Evolutionary conservation across 2,888 invertebrate species (phyloP).

Genomic region (Euproctis similis): DNA sequence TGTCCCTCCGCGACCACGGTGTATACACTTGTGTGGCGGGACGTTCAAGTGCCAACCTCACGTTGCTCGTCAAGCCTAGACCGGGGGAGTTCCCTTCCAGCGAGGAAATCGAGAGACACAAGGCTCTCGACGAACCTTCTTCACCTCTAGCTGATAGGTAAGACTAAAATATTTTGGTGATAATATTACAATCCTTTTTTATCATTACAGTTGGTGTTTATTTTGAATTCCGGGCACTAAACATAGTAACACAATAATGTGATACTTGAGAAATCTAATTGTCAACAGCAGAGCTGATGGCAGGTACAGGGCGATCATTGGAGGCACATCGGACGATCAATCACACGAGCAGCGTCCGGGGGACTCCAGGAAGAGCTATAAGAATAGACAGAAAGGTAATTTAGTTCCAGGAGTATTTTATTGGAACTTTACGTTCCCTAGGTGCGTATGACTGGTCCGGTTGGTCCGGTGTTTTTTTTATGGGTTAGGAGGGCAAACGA

Average conservation of each 20-base stretch:
- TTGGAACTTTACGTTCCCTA: too few relatives aligned
- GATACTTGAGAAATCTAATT: neutral
- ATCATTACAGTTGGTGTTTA: too few relatives aligned
- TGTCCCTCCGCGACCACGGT: conserved; percentile 88
- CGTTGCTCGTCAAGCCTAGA: conserved; percentile 85
- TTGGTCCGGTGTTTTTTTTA: too few relatives aligned
- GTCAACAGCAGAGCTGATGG: conserved; percentile 58
- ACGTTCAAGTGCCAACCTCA: conserved; percentile 86
- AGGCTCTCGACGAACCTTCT: conserved; percentile 62
- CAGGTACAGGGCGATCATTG: conserved; percentile 63
- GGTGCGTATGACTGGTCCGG: too few relatives aligned
- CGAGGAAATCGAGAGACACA: conserved; percentile 82
- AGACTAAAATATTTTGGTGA: too few relatives aligned
- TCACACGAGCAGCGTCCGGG: conserved; percentile 80
- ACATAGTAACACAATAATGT: too few relatives aligned
- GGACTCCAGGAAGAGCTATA: conserved; percentile 58
- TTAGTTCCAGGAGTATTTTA: neutral
- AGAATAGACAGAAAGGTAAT: conserved; percentile 54
- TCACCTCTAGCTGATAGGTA: conserved; percentile 66
- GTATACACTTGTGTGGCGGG: conserved; percentile 92
- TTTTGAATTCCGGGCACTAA: neutral
- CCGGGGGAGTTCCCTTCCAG: conserved; percentile 88
- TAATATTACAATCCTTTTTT: too few relatives aligned
- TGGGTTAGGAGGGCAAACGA: too few relatives aligned
- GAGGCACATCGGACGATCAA: conserved; percentile 77